A percentile compares a stretch with the other conserved stretches of the same genome.
These are phyloP conservation scores for Triplophysa yarkandensis DNA, from an alignment of 2,797 vertebrate genomes.

Conservation along the genomic window DNA sequence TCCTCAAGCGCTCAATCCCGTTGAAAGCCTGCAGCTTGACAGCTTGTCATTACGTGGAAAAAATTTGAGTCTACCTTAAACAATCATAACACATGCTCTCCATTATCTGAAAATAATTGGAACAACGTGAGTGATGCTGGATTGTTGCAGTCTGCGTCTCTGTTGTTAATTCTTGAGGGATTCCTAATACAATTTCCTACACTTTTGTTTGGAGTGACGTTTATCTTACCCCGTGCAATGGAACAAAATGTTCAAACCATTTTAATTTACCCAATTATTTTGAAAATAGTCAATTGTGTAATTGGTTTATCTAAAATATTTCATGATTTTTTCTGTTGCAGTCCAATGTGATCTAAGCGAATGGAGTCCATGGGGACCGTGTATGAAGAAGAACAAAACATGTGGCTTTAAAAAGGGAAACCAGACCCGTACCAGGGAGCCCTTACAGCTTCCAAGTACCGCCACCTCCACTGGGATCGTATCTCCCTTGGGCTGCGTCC, in stretches of 20 bases:
- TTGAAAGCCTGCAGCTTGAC: slow-evolving; percentile 58
- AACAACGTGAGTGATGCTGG: slow-evolving; percentile 55
- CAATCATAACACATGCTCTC: slow-evolving; percentile 54
- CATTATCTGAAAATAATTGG: slow-evolving; percentile 26
- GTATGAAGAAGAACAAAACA: slow-evolving; percentile 90
- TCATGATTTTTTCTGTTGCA: slow-evolving; percentile 52
- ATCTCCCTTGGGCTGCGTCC: slow-evolving; percentile 72
- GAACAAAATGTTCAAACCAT: slow-evolving; percentile 38
- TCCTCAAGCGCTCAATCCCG: slow-evolving; percentile 46
- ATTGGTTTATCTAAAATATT: not conserved
- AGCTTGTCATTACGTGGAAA: slow-evolving; percentile 55
- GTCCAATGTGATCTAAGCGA: slow-evolving; percentile 92
- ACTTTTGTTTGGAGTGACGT: slow-evolving; percentile 42
- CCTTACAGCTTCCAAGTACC: slow-evolving; percentile 75
- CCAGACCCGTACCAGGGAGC: slow-evolving; percentile 80
- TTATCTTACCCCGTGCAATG: slow-evolving; percentile 17
- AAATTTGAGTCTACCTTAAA: slow-evolving; percentile 54
- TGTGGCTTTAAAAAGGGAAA: slow-evolving; percentile 95
- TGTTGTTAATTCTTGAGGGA: slow-evolving; percentile 29
- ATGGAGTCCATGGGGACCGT: slow-evolving; percentile 91
- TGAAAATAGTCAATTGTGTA: slow-evolving; percentile 21
- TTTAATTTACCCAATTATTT: slow-evolving; percentile 14
- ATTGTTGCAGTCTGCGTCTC: slow-evolving; percentile 40
- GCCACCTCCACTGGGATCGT: slow-evolving; percentile 63
- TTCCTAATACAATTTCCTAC: slow-evolving; percentile 34